Conservation (phyloP, 1,140 invertebrate species). For the Wasmannia auropunctata region DNA sequence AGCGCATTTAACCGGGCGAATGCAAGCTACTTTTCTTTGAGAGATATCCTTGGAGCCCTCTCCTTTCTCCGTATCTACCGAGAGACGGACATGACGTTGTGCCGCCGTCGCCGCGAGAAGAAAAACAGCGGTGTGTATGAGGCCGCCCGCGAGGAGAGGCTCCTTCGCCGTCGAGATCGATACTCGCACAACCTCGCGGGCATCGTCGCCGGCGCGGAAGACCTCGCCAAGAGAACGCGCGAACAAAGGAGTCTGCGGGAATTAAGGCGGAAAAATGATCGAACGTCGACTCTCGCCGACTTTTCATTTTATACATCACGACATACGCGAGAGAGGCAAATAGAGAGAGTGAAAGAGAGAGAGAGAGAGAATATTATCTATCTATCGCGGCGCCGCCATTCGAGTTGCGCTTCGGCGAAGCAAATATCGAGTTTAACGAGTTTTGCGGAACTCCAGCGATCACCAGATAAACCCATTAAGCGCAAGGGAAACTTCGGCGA, state of each 20-base stretch:
- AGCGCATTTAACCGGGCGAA: constrained; percentile 47
- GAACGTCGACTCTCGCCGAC: neutral
- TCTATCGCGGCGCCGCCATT: constrained; percentile 58
- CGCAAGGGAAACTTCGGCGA: constrained; percentile 36
- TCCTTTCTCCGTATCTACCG: constrained; percentile 21
- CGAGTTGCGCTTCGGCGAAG: constrained; percentile 31
- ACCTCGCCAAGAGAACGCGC: neutral
- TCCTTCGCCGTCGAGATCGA: constrained; percentile 33
- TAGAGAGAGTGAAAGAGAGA: neutral
- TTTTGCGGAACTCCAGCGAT: constrained; percentile 45
- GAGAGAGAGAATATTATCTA: constrained; percentile 44
- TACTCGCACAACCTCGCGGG: constrained; percentile 8
- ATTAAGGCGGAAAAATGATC: constrained; percentile 22
- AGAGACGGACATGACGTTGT: neutral
- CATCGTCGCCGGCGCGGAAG: neutral
- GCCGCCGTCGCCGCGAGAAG: neutral
- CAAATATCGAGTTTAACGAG: constrained; percentile 59
- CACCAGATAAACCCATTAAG: constrained; percentile 53
- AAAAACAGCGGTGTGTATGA: neutral
- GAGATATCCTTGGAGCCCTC: constrained; percentile 18
- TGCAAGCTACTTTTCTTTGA: neutral
- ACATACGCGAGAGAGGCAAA: constrained; percentile 8
- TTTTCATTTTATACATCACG: neutral
- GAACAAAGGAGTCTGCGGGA: neutral
- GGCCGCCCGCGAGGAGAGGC: neutral